These are phyloP conservation scores for Athene noctua DNA, from an alignment of 2,113 vertebrate species.

Conservation along the genomic window DNA sequence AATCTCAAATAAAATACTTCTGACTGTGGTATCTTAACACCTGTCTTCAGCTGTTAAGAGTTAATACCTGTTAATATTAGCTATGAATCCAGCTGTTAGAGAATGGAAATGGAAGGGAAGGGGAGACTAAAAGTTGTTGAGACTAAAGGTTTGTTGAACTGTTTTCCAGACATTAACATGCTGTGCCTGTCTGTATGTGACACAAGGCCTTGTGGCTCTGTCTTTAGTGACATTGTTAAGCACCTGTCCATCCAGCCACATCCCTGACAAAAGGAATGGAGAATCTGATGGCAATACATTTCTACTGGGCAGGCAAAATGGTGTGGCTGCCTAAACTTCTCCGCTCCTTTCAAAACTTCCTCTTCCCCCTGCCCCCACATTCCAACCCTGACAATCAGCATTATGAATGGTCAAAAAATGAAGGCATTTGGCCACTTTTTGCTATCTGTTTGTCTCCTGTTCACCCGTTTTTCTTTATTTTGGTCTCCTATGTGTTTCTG, in stretches of 20 bases:
- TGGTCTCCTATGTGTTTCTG: background rate
- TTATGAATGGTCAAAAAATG: background rate
- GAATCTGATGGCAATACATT: background rate
- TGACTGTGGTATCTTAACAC: background rate
- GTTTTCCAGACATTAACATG: background rate
- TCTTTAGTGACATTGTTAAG: background rate
- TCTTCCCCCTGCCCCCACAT: background rate
- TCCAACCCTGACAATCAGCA: background rate
- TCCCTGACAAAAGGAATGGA: background rate
- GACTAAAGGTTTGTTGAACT: background rate
- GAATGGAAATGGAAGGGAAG: background rate
- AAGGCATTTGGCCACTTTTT: background rate
- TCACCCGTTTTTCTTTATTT: background rate
- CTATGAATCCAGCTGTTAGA: background rate
- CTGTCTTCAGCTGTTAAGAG: background rate
- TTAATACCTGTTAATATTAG: background rate
- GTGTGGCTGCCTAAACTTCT: background rate
- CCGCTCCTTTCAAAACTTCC: background rate
- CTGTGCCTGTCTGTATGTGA: background rate
- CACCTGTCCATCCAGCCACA: fast-evolving
- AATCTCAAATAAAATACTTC: background rate
- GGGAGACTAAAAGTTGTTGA: background rate
- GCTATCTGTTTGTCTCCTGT: background rate
- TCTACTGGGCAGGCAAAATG: background rate
- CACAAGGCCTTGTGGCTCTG: background rate